A percentile compares a stretch with the other conserved stretches of the same genome.
These are phyloP conservation scores for Hippoglossus stenolepis DNA, from an alignment of 2,113 vertebrate genomes.

Conservation along the genomic window DNA sequence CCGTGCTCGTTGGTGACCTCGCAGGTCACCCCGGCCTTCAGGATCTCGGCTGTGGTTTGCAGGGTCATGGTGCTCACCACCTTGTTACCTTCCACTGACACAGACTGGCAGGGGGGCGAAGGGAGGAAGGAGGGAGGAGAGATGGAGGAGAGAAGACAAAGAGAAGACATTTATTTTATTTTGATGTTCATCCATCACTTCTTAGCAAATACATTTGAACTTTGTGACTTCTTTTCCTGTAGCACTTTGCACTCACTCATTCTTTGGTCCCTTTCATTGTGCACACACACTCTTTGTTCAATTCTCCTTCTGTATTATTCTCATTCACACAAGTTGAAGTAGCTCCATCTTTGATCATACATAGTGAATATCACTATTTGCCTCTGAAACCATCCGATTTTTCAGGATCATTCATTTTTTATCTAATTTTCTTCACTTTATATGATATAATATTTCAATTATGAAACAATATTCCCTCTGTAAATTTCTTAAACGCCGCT, in stretches of 20 bases:
- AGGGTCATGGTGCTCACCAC: conserved; percentile 82
- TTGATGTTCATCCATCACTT: background rate
- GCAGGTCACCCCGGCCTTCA: conserved; percentile 82
- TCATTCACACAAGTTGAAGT: background rate
- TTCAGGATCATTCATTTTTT: conserved; percentile 34
- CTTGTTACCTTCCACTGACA: conserved; percentile 74
- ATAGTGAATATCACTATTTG: conserved; percentile 11
- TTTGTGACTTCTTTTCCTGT: background rate
- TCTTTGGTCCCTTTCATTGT: background rate
- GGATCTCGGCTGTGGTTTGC: conserved; percentile 75
- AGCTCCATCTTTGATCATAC: conserved; percentile 9
- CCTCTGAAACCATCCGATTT: conserved; percentile 2
- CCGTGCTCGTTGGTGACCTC: conserved; percentile 81
- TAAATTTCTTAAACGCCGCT: conserved; percentile 34
- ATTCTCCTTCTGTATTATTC: background rate
- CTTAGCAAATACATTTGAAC: background rate
- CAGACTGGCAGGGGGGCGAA: conserved; percentile 48
- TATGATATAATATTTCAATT: conserved; percentile 26
- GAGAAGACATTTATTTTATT: background rate
- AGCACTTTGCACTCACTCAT: background rate
- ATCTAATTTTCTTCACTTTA: conserved; percentile 22
- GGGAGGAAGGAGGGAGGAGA: background rate
- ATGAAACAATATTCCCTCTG: background rate
- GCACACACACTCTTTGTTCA: conserved; percentile 3
- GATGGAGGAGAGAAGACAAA: background rate